Conservation (phyloP, 2,113 vertebrate species). For the Apodemus speciosus region DNA sequence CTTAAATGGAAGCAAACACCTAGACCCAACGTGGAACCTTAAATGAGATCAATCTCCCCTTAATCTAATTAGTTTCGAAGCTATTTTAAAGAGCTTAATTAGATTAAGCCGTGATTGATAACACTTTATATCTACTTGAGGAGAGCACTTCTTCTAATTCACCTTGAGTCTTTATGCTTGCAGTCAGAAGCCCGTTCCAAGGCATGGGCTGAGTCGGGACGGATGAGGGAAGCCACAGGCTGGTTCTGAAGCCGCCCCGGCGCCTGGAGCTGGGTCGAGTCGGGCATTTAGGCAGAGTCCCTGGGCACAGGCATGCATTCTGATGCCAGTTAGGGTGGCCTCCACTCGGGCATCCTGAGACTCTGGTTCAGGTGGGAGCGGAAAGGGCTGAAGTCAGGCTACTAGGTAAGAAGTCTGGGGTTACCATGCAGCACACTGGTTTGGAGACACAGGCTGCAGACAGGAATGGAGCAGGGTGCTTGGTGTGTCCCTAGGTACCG, state of each 20-base stretch:
- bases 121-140: conserved; percentile 82
- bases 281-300: not conserved
- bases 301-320: not conserved
- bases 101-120: conserved; percentile 82
- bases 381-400: not conserved
- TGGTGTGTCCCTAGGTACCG: not conserved
- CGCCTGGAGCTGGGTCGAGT: not conserved
- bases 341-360: conserved; percentile 7
- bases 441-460: not conserved
- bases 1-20: conserved; percentile 70
- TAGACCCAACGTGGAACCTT: conserved; percentile 72
- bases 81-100: conserved; percentile 82
- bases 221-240: not conserved
- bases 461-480: not conserved
- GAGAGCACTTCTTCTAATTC: conserved; percentile 78
- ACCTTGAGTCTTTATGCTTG: conserved; percentile 75
- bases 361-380: not conserved
- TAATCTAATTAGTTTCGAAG: conserved; percentile 82
- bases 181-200: conserved; percentile 56
- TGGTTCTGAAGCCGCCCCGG: not conserved
- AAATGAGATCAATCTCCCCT: conserved; percentile 78
- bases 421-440: not conserved
- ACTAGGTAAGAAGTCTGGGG: not conserved
- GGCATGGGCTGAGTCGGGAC: conserved; percentile 3
- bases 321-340: not conserved